These are phyloP conservation scores for Colius striatus DNA, from an alignment of 2,113 vertebrate species.

Conservation along the genomic window DNA sequence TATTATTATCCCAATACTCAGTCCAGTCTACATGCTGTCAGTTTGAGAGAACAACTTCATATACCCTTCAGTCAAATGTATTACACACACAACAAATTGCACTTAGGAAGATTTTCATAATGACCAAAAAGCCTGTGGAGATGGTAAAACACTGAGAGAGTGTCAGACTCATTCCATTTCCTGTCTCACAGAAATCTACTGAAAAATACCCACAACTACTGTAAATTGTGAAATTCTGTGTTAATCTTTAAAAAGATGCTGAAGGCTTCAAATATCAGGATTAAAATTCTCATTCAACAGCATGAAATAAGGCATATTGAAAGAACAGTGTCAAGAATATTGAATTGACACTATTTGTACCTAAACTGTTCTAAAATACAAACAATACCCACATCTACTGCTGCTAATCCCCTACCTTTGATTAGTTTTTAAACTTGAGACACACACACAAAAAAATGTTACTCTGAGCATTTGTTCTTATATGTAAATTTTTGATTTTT, in stretches of 20 bases:
- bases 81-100: background rate
- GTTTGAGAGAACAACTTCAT: background rate
- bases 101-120: background rate
- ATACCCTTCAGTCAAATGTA: background rate
- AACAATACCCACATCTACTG: background rate
- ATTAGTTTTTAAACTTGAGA: background rate
- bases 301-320: background rate
- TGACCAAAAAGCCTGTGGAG: background rate
- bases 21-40: background rate
- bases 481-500: background rate
- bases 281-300: background rate
- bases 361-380: background rate
- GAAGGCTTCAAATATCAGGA: background rate
- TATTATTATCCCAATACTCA: background rate
- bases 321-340: background rate
- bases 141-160: background rate
- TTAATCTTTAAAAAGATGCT: background rate
- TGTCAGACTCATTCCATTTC: background rate
- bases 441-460: background rate
- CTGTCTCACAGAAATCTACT: background rate
- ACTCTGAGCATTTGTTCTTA: background rate
- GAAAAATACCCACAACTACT: background rate
- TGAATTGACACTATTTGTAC: background rate
- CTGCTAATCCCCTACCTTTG: background rate
- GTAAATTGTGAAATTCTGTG: background rate